Percentiles rank a stretch among this genome's conserved stretches.
Conservation (phyloP, 2,888 invertebrate genomes). For the Philonicus albiceps region DNA sequence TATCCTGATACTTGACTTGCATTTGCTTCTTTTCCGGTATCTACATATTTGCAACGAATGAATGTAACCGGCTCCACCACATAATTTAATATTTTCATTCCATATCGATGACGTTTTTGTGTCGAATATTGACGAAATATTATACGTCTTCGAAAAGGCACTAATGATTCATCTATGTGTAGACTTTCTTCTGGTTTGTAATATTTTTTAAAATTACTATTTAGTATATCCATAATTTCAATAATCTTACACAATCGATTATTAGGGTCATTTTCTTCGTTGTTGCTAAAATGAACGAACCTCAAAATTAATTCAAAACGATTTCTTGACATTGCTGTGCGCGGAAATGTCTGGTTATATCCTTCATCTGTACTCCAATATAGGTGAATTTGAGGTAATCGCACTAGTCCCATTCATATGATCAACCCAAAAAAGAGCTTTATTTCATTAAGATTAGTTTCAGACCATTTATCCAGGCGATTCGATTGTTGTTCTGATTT, state of each 20-base stretch:
- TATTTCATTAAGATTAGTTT: slow-evolving; percentile 39
- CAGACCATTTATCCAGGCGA: slow-evolving; percentile 34
- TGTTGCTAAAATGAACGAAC: slow-evolving; percentile 38
- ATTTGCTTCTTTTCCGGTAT: background rate
- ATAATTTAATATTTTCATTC: slow-evolving; percentile 35
- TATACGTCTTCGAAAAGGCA: slow-evolving; percentile 14
- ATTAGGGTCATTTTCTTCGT: slow-evolving; percentile 37
- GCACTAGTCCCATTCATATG: slow-evolving; percentile 32
- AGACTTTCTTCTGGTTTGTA: slow-evolving; percentile 12
- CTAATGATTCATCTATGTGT: slow-evolving; percentile 28
- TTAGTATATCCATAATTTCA: slow-evolving; percentile 26
- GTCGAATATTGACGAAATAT: slow-evolving; percentile 27
- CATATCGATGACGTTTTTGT: slow-evolving; percentile 39
- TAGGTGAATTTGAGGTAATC: slow-evolving; percentile 35
- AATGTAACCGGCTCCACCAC: slow-evolving; percentile 28
- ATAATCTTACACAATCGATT: slow-evolving; percentile 36
- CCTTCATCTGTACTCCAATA: slow-evolving; percentile 32
- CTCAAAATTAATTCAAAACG: slow-evolving; percentile 22
- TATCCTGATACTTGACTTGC: slow-evolving; percentile 22
- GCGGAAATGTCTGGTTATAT: slow-evolving; percentile 18
- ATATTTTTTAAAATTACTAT: slow-evolving; percentile 36
- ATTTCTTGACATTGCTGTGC: slow-evolving; percentile 27
- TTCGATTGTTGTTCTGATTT: slow-evolving; percentile 16
- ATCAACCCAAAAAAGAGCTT: slow-evolving; percentile 33
- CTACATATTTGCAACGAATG: slow-evolving; percentile 30